These are phyloP conservation scores for Corythoichthys intestinalis DNA, from an alignment of 2,113 vertebrate genomes.

Conservation along the genomic window DNA sequence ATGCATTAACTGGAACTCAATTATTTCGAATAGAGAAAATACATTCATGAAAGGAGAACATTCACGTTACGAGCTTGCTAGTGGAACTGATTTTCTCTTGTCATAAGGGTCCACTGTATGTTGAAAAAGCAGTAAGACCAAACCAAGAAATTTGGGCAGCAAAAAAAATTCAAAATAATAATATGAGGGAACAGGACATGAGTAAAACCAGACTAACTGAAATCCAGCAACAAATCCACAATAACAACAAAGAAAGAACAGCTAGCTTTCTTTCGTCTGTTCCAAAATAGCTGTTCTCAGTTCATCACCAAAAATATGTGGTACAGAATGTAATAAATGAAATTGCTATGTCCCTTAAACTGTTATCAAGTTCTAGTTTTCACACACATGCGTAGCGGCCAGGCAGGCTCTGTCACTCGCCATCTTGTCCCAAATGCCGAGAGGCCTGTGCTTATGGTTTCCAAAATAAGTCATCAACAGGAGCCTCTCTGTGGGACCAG, in stretches of 20 bases:
- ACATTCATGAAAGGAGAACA: too few species aligned
- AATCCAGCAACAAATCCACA: constrained; percentile 12
- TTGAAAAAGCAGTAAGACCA: too few species aligned
- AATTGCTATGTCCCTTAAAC: constrained; percentile 60
- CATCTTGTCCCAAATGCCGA: constrained; percentile 71
- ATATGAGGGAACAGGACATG: too few species aligned
- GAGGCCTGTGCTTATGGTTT: constrained; percentile 69
- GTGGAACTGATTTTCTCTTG: too few species aligned
- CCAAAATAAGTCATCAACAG: constrained; percentile 76
- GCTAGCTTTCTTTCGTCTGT: constrained; percentile 14
- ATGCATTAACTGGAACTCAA: too few species aligned
- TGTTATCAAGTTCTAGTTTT: constrained; percentile 71
- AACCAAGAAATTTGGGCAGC: too few species aligned
- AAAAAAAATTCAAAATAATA: too few species aligned
- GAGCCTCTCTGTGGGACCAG: constrained; percentile 54
- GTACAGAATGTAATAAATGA: not conserved
- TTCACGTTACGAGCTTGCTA: too few species aligned
- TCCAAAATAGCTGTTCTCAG: constrained; percentile 10
- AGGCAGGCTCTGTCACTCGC: constrained; percentile 71
- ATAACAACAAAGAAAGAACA: constrained; percentile 32
- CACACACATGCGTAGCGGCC: constrained; percentile 71
- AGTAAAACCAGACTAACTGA: too few species aligned
- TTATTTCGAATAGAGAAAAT: too few species aligned
- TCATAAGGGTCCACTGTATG: too few species aligned
- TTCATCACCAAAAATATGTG: constrained; percentile 22